Percentiles rank a stretch among this genome's conserved stretches.
Evolutionary conservation across 1,140 invertebrate genomes (phyloP).

Genomic region (Aphelenchoides avenae): DNA sequence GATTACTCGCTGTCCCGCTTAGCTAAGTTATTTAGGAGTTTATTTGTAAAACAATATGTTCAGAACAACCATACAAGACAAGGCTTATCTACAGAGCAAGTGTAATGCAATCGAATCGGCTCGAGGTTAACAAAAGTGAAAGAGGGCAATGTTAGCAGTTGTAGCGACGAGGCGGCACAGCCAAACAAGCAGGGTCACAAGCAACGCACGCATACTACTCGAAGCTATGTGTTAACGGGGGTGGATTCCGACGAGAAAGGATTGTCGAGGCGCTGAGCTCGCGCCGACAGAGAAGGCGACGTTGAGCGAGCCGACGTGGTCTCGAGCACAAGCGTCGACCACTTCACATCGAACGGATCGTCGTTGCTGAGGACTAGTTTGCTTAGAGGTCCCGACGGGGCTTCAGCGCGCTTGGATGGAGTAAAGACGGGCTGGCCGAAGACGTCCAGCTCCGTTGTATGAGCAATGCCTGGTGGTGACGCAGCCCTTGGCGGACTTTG

Average conservation of each 20-base stretch:
- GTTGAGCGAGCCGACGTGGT: slow-evolving; percentile 32
- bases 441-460: slow-evolving; percentile 14
- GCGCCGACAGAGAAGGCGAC: neutral
- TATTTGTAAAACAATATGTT: no score
- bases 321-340: slow-evolving; percentile 17
- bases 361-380: slow-evolving; percentile 28
- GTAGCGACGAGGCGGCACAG: no score
- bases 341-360: slow-evolving; percentile 25
- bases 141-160: no score
- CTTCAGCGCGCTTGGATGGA: slow-evolving; percentile 1
- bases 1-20: no score
- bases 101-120: no score
- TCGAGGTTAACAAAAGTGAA: no score
- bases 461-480: slow-evolving; percentile 13
- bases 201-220: no score
- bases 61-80: no score
- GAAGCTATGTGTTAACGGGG: slow-evolving; percentile 4
- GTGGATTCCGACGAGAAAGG: slow-evolving; percentile 7
- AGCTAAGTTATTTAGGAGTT: no score
- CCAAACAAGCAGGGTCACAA: no score
- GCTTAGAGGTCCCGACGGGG: neutral
- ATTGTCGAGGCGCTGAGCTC: neutral
- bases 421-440: slow-evolving; percentile 37
- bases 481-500: slow-evolving; percentile 38
- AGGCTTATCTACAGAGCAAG: no score